Percentiles rank a stretch among this genome's conserved stretches.
Conservation (phyloP, 2,888 invertebrate genomes). For the Ashinkailepas kermadecensis region DNA sequence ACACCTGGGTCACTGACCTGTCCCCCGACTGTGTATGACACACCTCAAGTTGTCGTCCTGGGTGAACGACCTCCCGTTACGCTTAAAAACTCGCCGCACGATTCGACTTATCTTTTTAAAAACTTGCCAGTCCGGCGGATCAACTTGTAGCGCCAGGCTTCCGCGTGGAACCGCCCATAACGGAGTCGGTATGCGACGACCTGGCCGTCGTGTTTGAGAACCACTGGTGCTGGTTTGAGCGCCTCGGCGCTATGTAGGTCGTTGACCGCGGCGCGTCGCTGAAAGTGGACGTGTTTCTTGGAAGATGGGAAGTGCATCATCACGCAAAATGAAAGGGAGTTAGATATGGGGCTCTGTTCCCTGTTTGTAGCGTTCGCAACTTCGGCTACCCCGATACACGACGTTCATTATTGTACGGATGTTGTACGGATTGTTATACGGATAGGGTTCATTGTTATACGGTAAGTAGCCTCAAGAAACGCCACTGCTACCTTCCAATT, state of each 20-base stretch:
- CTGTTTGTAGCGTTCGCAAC: too few relatives aligned
- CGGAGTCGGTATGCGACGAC: neutral
- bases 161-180: neutral
- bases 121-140: neutral
- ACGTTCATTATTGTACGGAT: too few relatives aligned
- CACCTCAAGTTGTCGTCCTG: neutral
- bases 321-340: neutral
- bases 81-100: neutral
- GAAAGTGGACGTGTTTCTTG: neutral
- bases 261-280: neutral
- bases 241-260: neutral
- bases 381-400: too few relatives aligned
- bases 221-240: neutral
- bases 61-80: neutral
- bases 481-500: too few relatives aligned
- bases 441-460: too few relatives aligned
- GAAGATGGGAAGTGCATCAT: neutral
- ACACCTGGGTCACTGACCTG: too few relatives aligned
- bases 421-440: too few relatives aligned
- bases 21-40: too few relatives aligned
- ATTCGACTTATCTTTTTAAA: constrained; percentile 10
- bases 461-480: too few relatives aligned
- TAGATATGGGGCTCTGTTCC: neutral
- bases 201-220: neutral
- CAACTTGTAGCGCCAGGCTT: neutral